phyloP scores from a whole-genome alignment of 2,113 vertebrate genomes.

The Nipponia nippon region DNA sequence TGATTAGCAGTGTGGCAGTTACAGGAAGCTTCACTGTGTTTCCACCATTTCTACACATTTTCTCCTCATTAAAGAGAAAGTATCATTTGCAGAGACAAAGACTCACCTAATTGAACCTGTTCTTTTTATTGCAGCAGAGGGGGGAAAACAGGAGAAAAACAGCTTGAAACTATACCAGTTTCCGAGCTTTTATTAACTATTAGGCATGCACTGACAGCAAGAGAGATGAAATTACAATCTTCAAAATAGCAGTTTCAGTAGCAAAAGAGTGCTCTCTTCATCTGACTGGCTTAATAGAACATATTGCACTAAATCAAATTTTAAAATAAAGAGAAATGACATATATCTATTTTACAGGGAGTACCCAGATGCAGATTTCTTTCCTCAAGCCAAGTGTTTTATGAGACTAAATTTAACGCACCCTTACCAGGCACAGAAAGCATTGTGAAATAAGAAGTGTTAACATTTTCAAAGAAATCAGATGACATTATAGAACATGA shows the following conservation, averaged over 20 bases:
- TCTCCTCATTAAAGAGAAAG: background rate
- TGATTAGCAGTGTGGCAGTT: no score
- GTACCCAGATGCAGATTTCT: background rate
- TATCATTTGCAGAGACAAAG: background rate
- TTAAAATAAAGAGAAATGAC: background rate
- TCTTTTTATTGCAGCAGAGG: background rate
- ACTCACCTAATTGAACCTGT: background rate
- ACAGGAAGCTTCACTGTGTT: background rate
- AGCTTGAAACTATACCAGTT: background rate
- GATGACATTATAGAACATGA: constrained; percentile 4
- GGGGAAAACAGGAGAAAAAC: background rate
- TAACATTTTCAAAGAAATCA: constrained; percentile 1
- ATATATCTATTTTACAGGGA: background rate
- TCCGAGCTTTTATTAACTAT: background rate
- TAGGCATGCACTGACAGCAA: background rate
- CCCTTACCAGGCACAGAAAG: background rate
- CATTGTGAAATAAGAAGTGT: background rate
- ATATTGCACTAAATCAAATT: background rate
- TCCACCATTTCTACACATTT: background rate
- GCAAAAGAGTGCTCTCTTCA: background rate
- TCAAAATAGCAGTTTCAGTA: background rate
- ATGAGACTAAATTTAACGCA: background rate
- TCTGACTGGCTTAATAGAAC: background rate
- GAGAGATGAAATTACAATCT: background rate
- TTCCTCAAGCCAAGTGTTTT: background rate